phyloP scores from a whole-genome alignment of 2,797 vertebrate genomes.

The Pangasius macronema region DNA sequence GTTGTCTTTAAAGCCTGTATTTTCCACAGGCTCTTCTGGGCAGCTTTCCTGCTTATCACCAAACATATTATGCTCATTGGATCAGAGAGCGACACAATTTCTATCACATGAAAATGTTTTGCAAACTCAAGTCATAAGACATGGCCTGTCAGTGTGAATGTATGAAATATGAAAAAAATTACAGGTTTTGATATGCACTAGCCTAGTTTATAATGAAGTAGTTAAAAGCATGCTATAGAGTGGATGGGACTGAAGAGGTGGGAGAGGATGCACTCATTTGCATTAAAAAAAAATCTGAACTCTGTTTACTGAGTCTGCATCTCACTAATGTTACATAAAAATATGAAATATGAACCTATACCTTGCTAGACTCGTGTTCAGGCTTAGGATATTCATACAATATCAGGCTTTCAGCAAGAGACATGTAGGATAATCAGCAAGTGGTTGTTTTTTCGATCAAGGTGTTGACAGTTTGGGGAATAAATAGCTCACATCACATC shows the following conservation, averaged over 20 bases:
- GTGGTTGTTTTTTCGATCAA: background rate
- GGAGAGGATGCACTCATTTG: background rate
- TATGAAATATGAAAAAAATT: background rate
- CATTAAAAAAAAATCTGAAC: background rate
- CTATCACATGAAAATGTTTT: conserved; percentile 23
- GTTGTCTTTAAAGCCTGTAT: background rate
- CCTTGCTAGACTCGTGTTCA: background rate
- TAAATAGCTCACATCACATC: conserved; percentile 20
- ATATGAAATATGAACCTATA: background rate
- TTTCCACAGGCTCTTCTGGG: background rate
- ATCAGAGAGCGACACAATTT: conserved; percentile 9
- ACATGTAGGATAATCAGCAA: conserved; percentile 7
- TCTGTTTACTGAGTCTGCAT: background rate
- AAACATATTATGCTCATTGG: background rate
- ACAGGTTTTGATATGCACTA: background rate
- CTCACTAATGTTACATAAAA: background rate
- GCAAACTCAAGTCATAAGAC: conserved; percentile 26
- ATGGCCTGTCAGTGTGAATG: background rate
- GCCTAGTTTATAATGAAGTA: background rate
- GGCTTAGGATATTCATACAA: background rate
- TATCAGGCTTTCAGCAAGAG: background rate
- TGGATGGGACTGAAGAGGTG: background rate
- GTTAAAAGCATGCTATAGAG: background rate
- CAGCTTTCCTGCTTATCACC: background rate
- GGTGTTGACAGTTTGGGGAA: conserved; percentile 30